Evolutionary conservation across 2,888 invertebrate genomes (phyloP).

Genomic region (Pandemis cinnamomeana): DNA sequence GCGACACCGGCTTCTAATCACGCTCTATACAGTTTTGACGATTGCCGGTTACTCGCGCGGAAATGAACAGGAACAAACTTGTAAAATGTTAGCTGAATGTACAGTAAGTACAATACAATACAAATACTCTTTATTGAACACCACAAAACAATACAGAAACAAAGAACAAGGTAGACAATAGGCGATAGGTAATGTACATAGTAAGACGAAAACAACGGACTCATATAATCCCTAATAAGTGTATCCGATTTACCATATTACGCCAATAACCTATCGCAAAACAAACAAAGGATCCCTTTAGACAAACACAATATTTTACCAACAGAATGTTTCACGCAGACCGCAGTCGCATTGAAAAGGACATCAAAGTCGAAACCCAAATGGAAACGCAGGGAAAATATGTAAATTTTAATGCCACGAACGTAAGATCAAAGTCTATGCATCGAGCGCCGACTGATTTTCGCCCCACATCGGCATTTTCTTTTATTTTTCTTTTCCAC

Average conservation of each 20-base stretch:
- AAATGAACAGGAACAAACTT: conserved; percentile 43
- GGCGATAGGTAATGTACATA: neutral
- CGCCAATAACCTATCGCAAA: conserved; percentile 40
- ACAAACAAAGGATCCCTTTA: conserved; percentile 51
- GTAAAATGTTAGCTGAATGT: neutral
- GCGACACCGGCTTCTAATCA: conserved; percentile 62
- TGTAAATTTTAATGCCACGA: conserved; percentile 80
- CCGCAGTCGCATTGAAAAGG: conserved; percentile 65
- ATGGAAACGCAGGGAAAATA: conserved; percentile 72
- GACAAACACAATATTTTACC: conserved; percentile 41
- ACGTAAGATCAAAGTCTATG: conserved; percentile 74
- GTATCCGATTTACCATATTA: conserved; percentile 39
- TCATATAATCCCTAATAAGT: conserved; percentile 7
- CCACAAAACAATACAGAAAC: too few relatives aligned
- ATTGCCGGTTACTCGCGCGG: conserved; percentile 2
- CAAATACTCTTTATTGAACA: too few relatives aligned
- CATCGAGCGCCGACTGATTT: conserved; percentile 57
- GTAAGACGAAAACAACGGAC: conserved; percentile 39
- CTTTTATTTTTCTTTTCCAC: conserved; percentile 56
- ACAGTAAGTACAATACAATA: too few relatives aligned
- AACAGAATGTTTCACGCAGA: conserved; percentile 54
- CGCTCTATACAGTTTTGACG: conserved; percentile 40
- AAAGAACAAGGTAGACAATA: too few relatives aligned
- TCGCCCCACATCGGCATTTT: conserved; percentile 52
- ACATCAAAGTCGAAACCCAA: conserved; percentile 77